Percentiles rank a stretch among this genome's conserved stretches.
Conservation (phyloP, 2,797 vertebrate genomes). For the Enteromius mattozi region DNA sequence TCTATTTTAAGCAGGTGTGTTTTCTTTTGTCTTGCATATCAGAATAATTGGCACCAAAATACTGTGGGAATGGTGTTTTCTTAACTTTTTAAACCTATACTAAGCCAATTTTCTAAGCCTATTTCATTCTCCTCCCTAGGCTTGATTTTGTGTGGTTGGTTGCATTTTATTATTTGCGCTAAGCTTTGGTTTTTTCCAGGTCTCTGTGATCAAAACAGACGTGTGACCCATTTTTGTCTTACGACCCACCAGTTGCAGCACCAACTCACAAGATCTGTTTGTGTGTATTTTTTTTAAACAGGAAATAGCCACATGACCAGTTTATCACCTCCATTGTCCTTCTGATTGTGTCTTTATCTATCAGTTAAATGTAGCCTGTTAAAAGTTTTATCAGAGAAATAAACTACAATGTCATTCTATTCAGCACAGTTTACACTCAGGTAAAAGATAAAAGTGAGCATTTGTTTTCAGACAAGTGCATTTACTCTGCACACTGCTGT, state of each 20-base stretch:
- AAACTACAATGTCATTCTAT: not conserved
- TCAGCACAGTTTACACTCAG: not conserved
- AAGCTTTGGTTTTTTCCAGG: not conserved
- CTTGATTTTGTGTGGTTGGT: not conserved
- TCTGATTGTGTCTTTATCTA: not conserved
- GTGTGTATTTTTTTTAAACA: conserved; percentile 3
- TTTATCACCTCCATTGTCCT: conserved; percentile 32
- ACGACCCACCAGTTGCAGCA: not conserved
- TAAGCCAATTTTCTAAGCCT: not conserved
- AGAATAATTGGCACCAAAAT: not conserved
- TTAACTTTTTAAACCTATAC: too few relatives aligned
- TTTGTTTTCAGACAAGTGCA: not conserved
- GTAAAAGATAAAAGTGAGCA: not conserved
- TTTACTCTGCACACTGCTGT: not conserved
- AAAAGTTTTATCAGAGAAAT: not conserved
- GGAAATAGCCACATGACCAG: conserved; percentile 41
- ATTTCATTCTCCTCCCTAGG: not conserved
- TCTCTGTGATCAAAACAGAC: conserved; percentile 25
- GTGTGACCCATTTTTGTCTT: conserved; percentile 27
- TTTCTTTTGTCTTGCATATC: not conserved
- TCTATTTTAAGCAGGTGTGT: not conserved
- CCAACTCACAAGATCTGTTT: conserved; percentile 17
- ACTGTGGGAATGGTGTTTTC: not conserved
- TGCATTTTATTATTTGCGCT: conserved; percentile 1
- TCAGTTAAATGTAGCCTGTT: not conserved